Evolutionary conservation across 2,797 vertebrate genomes (phyloP).

Genomic region (Diplodus puntazzo): DNA sequence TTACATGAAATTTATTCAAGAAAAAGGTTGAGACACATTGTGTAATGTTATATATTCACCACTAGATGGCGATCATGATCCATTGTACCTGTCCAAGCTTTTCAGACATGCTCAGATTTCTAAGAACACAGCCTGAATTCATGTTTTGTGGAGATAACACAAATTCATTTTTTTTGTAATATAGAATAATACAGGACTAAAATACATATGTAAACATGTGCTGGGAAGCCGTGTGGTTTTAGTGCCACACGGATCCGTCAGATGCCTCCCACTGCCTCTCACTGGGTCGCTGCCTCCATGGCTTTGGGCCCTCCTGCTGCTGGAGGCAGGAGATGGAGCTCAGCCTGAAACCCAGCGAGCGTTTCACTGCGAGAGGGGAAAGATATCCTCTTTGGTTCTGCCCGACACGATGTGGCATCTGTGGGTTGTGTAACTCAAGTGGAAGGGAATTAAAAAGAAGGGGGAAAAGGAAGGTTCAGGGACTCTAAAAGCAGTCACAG

Average conservation of each 20-base stretch:
- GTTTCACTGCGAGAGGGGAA: slow-evolving; percentile 27
- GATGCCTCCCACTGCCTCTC: not conserved
- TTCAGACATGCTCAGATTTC: not conserved
- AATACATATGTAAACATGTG: not conserved
- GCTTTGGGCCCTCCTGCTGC: slow-evolving; percentile 38
- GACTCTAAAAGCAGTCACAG: slow-evolving; percentile 62
- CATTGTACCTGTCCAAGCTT: slow-evolving; percentile 3
- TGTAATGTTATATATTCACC: slow-evolving; percentile 20
- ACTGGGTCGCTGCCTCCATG: slow-evolving; percentile 17
- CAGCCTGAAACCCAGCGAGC: slow-evolving; percentile 40
- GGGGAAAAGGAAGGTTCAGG: slow-evolving; percentile 44
- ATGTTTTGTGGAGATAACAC: too few relatives aligned
- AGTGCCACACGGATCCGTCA: slow-evolving; percentile 48
- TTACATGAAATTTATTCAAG: not conserved
- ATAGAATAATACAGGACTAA: not conserved
- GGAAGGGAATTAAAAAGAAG: slow-evolving; percentile 59
- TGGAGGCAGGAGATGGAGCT: slow-evolving; percentile 45
- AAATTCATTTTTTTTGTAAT: too few relatives aligned
- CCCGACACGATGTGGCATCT: slow-evolving; percentile 68
- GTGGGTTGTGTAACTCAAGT: slow-evolving; percentile 69
- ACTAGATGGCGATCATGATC: slow-evolving; percentile 63
- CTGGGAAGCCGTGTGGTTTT: slow-evolving; percentile 20
- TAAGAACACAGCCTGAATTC: not conserved
- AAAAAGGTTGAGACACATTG: too few relatives aligned
- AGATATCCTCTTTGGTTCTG: slow-evolving; percentile 54